Conservation (phyloP, 2,888 invertebrate genomes). For the Latrodectus hesperus region DNA sequence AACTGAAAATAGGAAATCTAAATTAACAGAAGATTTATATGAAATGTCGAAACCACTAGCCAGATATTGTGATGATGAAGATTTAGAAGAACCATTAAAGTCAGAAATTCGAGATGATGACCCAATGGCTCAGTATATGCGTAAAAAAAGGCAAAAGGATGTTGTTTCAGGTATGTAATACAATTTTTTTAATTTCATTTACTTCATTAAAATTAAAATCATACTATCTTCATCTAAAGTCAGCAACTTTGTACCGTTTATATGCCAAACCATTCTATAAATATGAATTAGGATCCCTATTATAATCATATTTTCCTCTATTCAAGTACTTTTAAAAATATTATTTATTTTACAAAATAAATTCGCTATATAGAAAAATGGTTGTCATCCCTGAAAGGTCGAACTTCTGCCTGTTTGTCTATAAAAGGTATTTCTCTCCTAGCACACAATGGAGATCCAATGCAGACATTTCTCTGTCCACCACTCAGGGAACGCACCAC, state of each 20-base stretch:
- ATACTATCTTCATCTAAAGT: too few relatives aligned
- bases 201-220: too few relatives aligned
- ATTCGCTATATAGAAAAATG: too few relatives aligned
- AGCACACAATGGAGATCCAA: too few relatives aligned
- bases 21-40: conserved; percentile 83
- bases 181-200: neutral
- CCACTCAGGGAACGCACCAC: too few relatives aligned
- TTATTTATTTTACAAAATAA: neutral
- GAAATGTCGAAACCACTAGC: conserved; percentile 95
- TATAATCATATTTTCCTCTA: neutral
- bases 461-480: too few relatives aligned
- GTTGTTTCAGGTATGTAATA: conserved; percentile 8
- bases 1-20: conserved; percentile 82
- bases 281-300: neutral
- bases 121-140: conserved; percentile 93
- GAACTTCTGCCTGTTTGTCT: too few relatives aligned
- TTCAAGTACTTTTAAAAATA: neutral
- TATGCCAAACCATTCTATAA: neutral
- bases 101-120: conserved; percentile 86
- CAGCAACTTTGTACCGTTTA: neutral
- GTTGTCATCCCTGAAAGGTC: too few relatives aligned
- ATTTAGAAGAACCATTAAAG: conserved; percentile 86
- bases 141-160: conserved; percentile 80
- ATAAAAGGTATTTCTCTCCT: too few relatives aligned
- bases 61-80: conserved; percentile 89